Base-by-base conservation (phyloP, 1,140 invertebrate species). In the Lepidurus apus region DNA sequence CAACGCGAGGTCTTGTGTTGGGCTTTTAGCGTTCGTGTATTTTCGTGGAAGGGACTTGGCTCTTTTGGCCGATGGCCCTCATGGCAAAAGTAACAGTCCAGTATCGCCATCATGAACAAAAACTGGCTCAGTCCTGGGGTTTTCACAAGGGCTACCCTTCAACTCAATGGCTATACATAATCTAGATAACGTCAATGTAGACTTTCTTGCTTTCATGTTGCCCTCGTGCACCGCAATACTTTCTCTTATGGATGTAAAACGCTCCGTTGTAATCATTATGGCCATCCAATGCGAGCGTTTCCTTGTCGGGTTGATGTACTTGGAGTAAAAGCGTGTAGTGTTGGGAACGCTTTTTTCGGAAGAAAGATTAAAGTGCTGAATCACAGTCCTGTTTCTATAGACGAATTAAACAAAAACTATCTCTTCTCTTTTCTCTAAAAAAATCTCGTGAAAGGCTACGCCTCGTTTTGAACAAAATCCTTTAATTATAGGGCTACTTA, bases 121-220 rank as follows among this genome's bases (percentile, higher is more conserved):
- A 65, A 65, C 53, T 65, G 6, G 53, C 53, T 65, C 53, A 17
- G 53, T 65, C 53, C 53, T 21, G 53, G 53, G 53, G 53, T 65
- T 65, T 65, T 65, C 53, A 65, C 53, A 65, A 65, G 53, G 53
- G 53, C 53, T 65, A n/a, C 53, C 53, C 53, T 65, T 65, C 53
- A 65, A 65, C 53, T 65, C 53, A 7, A 65, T 65, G 53, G 53
- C 53, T 65, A 65, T 65, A 65, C 53, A 65, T 65, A 65, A 65
- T 65, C 53, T 65, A 65, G 53, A 65, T 65, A 65, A 65, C 53
- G 53, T 21, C 53, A 34, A 65, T 21, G 53, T 65, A 65, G 17
- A 65, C 53, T 65, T 65, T 65, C 53, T 13, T 65, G 53, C 53
- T 65, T 65, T 65, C 53, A 13, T 65, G 53, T n/a, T 21, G 53